Conservation (phyloP, 2,888 invertebrate species). For the Elgonia sp. region DNA sequence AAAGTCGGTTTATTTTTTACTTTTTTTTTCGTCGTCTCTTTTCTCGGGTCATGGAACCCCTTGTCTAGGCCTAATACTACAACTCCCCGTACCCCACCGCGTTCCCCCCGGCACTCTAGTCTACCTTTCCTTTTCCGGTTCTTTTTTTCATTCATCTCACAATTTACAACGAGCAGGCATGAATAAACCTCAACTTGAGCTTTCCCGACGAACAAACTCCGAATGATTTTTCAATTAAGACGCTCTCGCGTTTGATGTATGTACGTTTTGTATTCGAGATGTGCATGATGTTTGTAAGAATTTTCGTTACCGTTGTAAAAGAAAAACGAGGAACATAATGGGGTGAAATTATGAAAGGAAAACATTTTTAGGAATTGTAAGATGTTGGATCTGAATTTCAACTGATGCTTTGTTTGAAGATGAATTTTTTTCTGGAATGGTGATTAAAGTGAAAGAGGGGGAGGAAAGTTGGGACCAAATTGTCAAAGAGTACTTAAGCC, state of each 20-base stretch:
- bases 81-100: neutral
- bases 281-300: neutral
- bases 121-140: slow-evolving; percentile 36
- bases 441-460: neutral
- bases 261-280: slow-evolving; percentile 6
- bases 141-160: slow-evolving; percentile 37
- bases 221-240: slow-evolving; percentile 52
- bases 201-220: slow-evolving; percentile 34
- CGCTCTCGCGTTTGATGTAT: slow-evolving; percentile 12
- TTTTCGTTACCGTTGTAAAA: slow-evolving; percentile 1
- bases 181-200: slow-evolving; percentile 34
- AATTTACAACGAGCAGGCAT: slow-evolving; percentile 19
- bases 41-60: slow-evolving; percentile 67
- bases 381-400: neutral
- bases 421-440: too few species aligned
- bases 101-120: neutral
- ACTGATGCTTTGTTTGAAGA: too few species aligned
- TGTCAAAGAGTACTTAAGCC: neutral
- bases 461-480: neutral
- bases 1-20: slow-evolving; percentile 1
- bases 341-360: neutral
- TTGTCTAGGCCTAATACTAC: slow-evolving; percentile 63
- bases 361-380: neutral
- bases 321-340: neutral
- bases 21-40: slow-evolving; percentile 41